Base-by-base conservation (phyloP, 2,888 invertebrate species). In the Cylloceria caligata region DNA sequence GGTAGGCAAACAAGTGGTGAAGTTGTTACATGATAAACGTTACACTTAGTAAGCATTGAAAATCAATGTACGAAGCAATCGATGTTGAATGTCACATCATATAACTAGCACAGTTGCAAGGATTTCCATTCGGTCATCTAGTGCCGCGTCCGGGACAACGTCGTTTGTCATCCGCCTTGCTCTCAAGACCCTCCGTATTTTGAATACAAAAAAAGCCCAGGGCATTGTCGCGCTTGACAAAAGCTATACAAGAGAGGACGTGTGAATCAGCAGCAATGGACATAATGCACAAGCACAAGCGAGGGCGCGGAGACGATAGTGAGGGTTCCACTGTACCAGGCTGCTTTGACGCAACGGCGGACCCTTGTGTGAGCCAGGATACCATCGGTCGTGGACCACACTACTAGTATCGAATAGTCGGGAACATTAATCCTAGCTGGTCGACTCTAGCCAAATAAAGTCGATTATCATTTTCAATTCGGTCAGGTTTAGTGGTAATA, bases 221-320 rank as follows among this genome's bases (percentile, higher is more conserved):
- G 81, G 88, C 86, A 91, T 91, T 91, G 91, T 91, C 89, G 90
- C 85, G 78, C 83, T 84, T 78, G 84, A 91, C 91, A 91, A 91
- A 91, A 89, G 88, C 89, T 85, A 84, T 84, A 91, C 90, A 92
- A 92, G 90, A 89, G 87, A 86, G 85, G 86, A 89, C 88, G 91
- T 92, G 91, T 92, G 92, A 92, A 92, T 92, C 91, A 92, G 92
- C 92, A 91, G 89, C 91, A 91, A 91, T 91, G 90, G 90, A 88
- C 89, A 92, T 91, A 91, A 91, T 91, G 91, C 90, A 90, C 91
- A 91, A 91, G 88, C 90, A 87, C 87, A 87, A 71, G 72, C 79
- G 76, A 83, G 71, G 80, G 76, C 74, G 71, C 78, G 72, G 52
- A 55, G 55, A 47, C 67, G 74, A 67, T 55, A 55, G 55, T 68